Conservation (phyloP, 1,140 invertebrate genomes). For the Oreohelix idahoensis region DNA sequence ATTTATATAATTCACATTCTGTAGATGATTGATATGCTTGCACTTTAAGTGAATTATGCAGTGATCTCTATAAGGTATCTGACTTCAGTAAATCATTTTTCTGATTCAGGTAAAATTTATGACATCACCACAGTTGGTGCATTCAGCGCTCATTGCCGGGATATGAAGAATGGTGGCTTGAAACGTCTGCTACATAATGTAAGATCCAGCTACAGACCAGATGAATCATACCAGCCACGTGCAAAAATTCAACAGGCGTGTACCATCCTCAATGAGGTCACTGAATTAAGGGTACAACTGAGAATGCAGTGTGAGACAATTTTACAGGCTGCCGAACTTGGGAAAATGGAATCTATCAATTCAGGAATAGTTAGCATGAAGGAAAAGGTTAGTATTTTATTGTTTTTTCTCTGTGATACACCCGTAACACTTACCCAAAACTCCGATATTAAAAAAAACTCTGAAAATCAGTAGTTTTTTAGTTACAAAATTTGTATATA, state of each 20-base stretch:
- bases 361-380: slow-evolving; percentile 13
- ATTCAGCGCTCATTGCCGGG: slow-evolving; percentile 90
- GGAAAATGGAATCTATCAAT: background rate
- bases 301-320: slow-evolving; percentile 12
- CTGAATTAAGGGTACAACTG: slow-evolving; percentile 49
- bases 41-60: too few relatives aligned
- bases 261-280: slow-evolving; percentile 59
- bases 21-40: too few relatives aligned
- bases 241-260: slow-evolving; percentile 61
- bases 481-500: too few relatives aligned
- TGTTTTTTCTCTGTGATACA: too few relatives aligned
- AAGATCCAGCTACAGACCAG: slow-evolving; percentile 77
- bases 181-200: slow-evolving; percentile 86
- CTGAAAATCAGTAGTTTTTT: too few relatives aligned
- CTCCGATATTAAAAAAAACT: too few relatives aligned
- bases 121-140: slow-evolving; percentile 93
- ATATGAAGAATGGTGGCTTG: slow-evolving; percentile 88
- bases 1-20: too few relatives aligned
- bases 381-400: slow-evolving; percentile 9
- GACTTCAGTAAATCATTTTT: background rate
- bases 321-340: background rate
- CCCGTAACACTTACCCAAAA: too few relatives aligned
- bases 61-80: too few relatives aligned
- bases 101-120: slow-evolving; percentile 84
- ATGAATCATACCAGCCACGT: slow-evolving; percentile 50